Evolutionary conservation across 2,113 vertebrate genomes (phyloP).

Genomic region (Oreochromis spilurus): DNA sequence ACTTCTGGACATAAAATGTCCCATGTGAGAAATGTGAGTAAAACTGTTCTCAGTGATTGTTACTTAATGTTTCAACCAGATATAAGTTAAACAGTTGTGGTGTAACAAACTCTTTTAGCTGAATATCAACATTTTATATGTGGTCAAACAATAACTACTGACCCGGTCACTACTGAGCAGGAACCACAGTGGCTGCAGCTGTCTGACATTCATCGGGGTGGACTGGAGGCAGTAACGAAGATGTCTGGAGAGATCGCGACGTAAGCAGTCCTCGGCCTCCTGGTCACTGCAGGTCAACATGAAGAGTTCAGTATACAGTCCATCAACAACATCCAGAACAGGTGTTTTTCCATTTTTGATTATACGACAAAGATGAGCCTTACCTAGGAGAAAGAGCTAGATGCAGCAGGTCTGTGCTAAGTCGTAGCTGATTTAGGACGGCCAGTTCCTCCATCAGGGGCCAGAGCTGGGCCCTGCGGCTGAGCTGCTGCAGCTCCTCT

Average conservation of each 20-base stretch:
- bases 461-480: slow-evolving; percentile 83
- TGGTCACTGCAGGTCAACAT: slow-evolving; percentile 66
- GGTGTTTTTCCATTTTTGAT: neutral
- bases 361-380: neutral
- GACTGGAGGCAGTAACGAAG: slow-evolving; percentile 84
- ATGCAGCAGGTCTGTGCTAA: slow-evolving; percentile 78
- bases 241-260: slow-evolving; percentile 75
- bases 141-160: neutral
- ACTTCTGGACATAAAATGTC: neutral
- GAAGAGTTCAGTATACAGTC: neutral
- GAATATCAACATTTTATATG: neutral
- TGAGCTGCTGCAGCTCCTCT: slow-evolving; percentile 75
- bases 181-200: slow-evolving; percentile 83
- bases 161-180: slow-evolving; percentile 80
- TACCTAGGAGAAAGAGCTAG: slow-evolving; percentile 67
- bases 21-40: neutral
- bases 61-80: neutral
- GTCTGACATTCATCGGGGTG: slow-evolving; percentile 80
- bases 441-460: slow-evolving; percentile 84
- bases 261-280: slow-evolving; percentile 42
- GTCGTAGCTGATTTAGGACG: slow-evolving; percentile 83
- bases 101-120: neutral
- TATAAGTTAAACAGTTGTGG: neutral
- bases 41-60: neutral
- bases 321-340: neutral